Percentiles rank a stretch among this genome's conserved stretches.
Conservation (phyloP, 2,888 invertebrate species). For the Kuschelorhynchus macadamiae region DNA sequence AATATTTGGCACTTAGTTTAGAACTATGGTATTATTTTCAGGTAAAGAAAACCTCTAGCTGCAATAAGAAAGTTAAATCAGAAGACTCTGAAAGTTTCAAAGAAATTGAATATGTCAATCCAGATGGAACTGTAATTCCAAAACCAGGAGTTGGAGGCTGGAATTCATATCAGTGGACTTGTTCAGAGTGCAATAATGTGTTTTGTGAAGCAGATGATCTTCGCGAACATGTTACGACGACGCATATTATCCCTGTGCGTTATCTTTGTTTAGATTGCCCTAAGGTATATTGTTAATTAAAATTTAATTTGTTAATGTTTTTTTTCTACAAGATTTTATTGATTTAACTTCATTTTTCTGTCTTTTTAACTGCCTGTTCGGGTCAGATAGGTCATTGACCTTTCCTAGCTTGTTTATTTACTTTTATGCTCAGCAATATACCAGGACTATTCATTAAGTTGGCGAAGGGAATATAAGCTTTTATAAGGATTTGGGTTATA, state of each 20-base stretch:
- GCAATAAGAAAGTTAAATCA: slow-evolving; percentile 10
- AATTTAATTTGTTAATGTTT: too few species aligned
- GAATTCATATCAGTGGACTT: slow-evolving; percentile 71
- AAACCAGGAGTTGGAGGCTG: slow-evolving; percentile 64
- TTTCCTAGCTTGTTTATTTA: too few species aligned
- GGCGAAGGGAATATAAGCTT: too few species aligned
- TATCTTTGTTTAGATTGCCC: slow-evolving; percentile 79
- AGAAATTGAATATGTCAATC: slow-evolving; percentile 54
- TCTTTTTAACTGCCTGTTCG: too few species aligned
- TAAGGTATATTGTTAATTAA: slow-evolving; percentile 64
- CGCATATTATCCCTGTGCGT: slow-evolving; percentile 74
- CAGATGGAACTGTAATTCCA: slow-evolving; percentile 64
- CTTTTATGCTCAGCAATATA: too few species aligned
- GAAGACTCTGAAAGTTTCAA: slow-evolving; percentile 26
- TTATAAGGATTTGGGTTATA: too few species aligned
- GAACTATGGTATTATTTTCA: slow-evolving; percentile 9
- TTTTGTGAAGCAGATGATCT: slow-evolving; percentile 70
- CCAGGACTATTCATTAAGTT: too few species aligned
- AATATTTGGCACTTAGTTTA: too few species aligned
- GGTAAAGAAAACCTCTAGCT: slow-evolving; percentile 10
- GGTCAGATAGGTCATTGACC: too few species aligned
- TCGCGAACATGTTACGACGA: slow-evolving; percentile 74
- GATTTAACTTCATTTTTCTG: too few species aligned
- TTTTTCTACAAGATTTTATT: background rate
- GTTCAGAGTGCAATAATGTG: slow-evolving; percentile 70